A percentile compares a stretch with the other conserved stretches of the same genome.
phyloP scores from a whole-genome alignment of 2,113 vertebrate species.

The Oriolus oriolus region DNA sequence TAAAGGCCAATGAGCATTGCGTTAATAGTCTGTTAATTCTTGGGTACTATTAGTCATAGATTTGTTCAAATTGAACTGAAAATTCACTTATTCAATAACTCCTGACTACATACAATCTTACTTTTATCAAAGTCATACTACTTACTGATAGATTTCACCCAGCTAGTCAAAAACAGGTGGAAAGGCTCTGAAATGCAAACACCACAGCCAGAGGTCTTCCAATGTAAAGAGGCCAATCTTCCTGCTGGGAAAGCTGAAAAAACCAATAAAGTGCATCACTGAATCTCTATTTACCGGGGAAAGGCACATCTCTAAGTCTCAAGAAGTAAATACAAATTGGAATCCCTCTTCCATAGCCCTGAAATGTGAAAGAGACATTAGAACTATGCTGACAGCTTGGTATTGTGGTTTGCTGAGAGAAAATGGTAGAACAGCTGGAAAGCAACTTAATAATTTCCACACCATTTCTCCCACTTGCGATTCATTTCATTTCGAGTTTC shows the following conservation, averaged over 20 bases:
- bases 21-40: background rate
- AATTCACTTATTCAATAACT: background rate
- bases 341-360: background rate
- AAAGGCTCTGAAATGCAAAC: background rate
- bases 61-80: background rate
- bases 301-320: background rate
- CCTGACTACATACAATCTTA: background rate
- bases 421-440: background rate
- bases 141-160: background rate
- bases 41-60: background rate
- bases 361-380: background rate
- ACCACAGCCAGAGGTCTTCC: background rate
- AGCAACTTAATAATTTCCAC: background rate
- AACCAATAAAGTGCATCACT: background rate
- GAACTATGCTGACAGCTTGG: background rate
- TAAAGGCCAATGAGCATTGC: background rate
- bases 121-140: background rate
- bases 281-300: background rate
- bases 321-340: background rate
- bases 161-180: background rate
- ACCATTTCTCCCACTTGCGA: background rate
- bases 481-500: background rate
- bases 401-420: background rate
- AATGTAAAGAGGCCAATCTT: background rate
- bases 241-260: conserved; percentile 41